Evolutionary conservation across 2,888 invertebrate species (phyloP).

Genomic region (Ectropis crepuscularia): DNA sequence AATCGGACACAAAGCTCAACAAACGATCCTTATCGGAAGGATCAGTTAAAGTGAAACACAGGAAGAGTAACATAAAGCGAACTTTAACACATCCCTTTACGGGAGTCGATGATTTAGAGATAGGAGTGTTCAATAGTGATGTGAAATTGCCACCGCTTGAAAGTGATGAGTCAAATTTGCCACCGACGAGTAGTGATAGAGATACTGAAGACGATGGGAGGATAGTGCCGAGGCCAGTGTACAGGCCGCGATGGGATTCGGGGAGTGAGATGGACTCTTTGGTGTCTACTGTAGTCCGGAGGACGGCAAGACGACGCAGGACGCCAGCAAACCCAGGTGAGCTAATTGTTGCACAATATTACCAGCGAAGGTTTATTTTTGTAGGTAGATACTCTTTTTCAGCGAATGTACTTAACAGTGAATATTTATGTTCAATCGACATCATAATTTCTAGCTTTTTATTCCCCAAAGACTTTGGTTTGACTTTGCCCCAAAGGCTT

Average conservation of each 20-base stretch:
- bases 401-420: too few species aligned
- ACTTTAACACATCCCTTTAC: constrained; percentile 81
- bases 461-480: too few species aligned
- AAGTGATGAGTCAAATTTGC: constrained; percentile 79
- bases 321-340: constrained; percentile 78
- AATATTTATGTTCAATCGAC: too few species aligned
- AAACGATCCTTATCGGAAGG: constrained; percentile 78
- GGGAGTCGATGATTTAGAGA: constrained; percentile 70
- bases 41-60: constrained; percentile 78
- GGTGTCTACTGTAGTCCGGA: constrained; percentile 86
- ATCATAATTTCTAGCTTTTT: too few species aligned
- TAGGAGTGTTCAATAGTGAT: constrained; percentile 58
- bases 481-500: too few species aligned
- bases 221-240: constrained; percentile 59
- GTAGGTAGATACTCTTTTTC: too few species aligned
- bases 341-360: constrained; percentile 23
- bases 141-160: constrained; percentile 66
- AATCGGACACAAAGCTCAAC: constrained; percentile 69
- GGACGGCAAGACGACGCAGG: constrained; percentile 86
- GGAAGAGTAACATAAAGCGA: constrained; percentile 78
- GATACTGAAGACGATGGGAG: constrained; percentile 80
- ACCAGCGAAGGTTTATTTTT: too few species aligned
- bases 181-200: constrained; percentile 79
- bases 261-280: constrained; percentile 85
- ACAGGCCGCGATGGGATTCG: constrained; percentile 76